Evolutionary conservation across 2,797 vertebrate species (phyloP).

Genomic region (Cephalopachus bancanus): DNA sequence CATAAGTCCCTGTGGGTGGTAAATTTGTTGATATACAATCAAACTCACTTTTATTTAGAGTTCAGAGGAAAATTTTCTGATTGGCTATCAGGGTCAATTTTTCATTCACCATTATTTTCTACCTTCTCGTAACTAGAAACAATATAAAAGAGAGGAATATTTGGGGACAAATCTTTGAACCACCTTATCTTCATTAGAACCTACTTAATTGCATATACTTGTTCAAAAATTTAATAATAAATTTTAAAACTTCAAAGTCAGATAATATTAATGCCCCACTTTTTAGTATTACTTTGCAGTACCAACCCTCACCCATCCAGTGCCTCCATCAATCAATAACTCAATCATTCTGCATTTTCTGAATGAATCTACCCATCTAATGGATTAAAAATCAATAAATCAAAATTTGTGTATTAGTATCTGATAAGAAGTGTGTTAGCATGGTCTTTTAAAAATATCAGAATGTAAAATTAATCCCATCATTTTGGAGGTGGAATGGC

Average conservation of each 20-base stretch:
- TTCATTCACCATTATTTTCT: conserved; percentile 21
- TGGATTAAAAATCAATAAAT: conserved; percentile 26
- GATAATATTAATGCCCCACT: neutral
- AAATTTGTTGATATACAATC: neutral
- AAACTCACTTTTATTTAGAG: conserved; percentile 40
- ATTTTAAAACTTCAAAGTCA: neutral
- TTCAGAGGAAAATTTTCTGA: conserved; percentile 47
- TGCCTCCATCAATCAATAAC: neutral
- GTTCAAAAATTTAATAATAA: conserved; percentile 25
- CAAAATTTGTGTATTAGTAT: neutral
- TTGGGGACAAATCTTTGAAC: neutral
- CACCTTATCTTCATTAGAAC: neutral
- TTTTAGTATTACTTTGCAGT: neutral
- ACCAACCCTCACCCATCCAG: neutral
- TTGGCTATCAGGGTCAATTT: conserved; percentile 19
- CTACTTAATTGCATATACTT: neutral
- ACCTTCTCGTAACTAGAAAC: neutral
- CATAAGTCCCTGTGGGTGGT: neutral
- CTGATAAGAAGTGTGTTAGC: conserved; percentile 65
- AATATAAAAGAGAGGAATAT: neutral
- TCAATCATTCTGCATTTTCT: conserved; percentile 33
- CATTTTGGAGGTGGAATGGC: conserved; percentile 60
- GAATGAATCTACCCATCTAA: neutral
- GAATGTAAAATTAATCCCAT: conserved; percentile 66
- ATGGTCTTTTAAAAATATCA: neutral